Percentiles rank a stretch among this genome's conserved stretches.
phyloP scores from a whole-genome alignment of 2,797 vertebrate species.

The Carduelis carduelis region DNA sequence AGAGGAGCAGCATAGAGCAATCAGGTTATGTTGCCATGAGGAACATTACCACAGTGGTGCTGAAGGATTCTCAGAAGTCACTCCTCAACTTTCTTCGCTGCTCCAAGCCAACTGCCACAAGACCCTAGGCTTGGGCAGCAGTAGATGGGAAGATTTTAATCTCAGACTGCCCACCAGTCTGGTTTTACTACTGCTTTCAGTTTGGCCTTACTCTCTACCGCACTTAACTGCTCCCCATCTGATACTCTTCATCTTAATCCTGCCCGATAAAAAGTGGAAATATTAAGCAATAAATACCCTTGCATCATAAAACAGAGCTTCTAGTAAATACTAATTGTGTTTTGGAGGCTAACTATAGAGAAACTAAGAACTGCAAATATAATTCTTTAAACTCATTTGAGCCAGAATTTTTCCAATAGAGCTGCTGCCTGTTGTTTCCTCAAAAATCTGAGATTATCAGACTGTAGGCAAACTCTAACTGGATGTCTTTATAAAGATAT shows the following conservation, averaged over 20 bases:
- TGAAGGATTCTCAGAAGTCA: not conserved
- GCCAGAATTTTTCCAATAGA: not conserved
- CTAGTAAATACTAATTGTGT: not conserved
- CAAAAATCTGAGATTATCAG: not conserved
- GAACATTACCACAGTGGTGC: not conserved
- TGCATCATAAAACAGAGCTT: not conserved
- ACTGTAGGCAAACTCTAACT: not conserved
- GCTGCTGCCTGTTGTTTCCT: not conserved
- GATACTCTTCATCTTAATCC: not conserved
- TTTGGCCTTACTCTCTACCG: not conserved
- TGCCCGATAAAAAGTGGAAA: not conserved
- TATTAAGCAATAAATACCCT: not conserved
- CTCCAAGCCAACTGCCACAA: not conserved
- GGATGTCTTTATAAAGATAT: not conserved
- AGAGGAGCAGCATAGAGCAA: not conserved
- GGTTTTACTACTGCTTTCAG: not conserved
- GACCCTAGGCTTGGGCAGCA: not conserved
- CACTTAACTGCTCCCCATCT: not conserved
- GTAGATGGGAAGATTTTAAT: not conserved
- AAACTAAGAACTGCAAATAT: not conserved
- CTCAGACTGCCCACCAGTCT: not conserved
- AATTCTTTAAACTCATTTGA: not conserved
- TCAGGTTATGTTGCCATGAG: not conserved
- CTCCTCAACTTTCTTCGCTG: not conserved
- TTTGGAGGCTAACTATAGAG: not conserved